Base-by-base conservation (phyloP, 2,113 vertebrate genomes). In the Cyanistes caeruleus region DNA sequence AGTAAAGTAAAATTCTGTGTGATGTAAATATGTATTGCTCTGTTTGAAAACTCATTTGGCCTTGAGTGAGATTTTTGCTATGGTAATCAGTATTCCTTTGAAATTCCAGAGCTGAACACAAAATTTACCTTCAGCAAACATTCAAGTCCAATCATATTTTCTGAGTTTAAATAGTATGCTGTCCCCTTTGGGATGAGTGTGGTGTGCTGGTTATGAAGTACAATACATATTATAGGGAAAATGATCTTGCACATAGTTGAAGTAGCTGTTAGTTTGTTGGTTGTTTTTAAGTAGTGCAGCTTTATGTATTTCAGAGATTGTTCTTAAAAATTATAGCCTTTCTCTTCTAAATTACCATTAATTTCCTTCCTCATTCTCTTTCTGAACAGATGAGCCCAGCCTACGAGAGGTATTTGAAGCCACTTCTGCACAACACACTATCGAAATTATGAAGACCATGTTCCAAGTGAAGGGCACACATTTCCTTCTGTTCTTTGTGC, bases 401-500 rank as follows among this genome's bases (percentile, higher is more conserved):
- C 92, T 98, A 98, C 44, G 91, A 97, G 90, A 98, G 35, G 60
- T 98, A 98, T 58, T 89, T 98, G 96, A 98, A 96, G 84, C 98
- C 98, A 27, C 97, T 98, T 78, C 86, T 98, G 90, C 98, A 97
- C 87, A 97, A 94, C n/a, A 77, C 39, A 9, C 89, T 53, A 48
- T 96, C 98, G 0, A 98, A 98, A 89, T 90, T 98, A 56, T 98
- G 84, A 97, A 97, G 94, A 83, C 24, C 2, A 0, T 15, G 56
- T 84, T 55, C 72, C 35, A 75, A 35, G 64, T 24, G 65, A 80
- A 65, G 63, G 75, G 49, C 23, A 20, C 27, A 21, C 28, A 59
- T 23, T 51, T 76, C 49, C 63, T 55, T n/a, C 52, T 83, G 92
- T 85, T 74, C 39, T 95, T 72, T 87, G 44, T 70, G 64, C 68